Conservation (phyloP, 2,113 vertebrate genomes). For the Cryptomyrus ogoouensis region DNA sequence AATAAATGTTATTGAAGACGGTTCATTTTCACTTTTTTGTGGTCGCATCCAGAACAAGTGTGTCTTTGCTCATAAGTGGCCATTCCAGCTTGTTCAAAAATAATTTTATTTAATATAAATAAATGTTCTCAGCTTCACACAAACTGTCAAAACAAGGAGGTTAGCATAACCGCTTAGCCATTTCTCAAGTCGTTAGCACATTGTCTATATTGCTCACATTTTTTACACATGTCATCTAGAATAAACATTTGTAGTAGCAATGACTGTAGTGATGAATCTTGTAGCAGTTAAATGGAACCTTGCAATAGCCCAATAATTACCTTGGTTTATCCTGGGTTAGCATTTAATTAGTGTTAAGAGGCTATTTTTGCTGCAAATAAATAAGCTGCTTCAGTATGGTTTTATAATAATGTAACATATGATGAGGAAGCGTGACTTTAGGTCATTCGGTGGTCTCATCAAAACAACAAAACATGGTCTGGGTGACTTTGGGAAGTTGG, state of each 20-base stretch:
- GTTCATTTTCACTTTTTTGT: neutral
- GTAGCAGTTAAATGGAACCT: neutral
- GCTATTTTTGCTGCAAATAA: neutral
- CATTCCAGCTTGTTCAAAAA: neutral
- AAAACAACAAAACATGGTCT: neutral
- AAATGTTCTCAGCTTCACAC: neutral
- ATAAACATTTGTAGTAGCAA: conserved; percentile 5
- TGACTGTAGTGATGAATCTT: neutral
- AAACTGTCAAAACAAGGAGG: neutral
- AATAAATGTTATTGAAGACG: neutral
- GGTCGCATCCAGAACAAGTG: neutral
- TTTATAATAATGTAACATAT: neutral
- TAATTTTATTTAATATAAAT: neutral
- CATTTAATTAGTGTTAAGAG: neutral
- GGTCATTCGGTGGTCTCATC: neutral
- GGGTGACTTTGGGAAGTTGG: neutral
- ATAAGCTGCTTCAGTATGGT: neutral
- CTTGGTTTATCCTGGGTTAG: neutral
- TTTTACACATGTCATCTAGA: neutral
- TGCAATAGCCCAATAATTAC: neutral
- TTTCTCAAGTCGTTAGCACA: neutral
- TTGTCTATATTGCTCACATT: neutral
- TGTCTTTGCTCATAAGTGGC: neutral
- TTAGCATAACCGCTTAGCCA: neutral
- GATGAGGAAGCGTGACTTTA: neutral